Evolutionary conservation across 2,113 vertebrate species (phyloP).

Genomic region (Acanthochromis polyacanthus): DNA sequence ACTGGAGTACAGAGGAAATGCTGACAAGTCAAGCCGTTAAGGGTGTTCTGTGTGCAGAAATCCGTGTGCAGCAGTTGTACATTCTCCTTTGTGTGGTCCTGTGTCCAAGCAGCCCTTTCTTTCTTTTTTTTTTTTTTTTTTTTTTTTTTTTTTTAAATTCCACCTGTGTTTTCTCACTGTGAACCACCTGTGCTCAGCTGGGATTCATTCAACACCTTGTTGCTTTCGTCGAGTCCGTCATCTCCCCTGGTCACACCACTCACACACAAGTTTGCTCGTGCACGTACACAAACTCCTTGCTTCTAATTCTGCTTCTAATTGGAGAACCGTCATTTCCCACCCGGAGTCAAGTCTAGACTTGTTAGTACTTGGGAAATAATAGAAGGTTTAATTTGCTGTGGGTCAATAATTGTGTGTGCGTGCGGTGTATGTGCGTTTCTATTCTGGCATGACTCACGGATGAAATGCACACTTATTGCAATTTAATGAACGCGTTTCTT

Average conservation of each 20-base stretch:
- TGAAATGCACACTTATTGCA: constrained; percentile 3
- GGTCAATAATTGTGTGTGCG: constrained; percentile 30
- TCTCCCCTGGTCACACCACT: constrained; percentile 22
- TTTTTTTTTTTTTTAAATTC: constrained; percentile 3
- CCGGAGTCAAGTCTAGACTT: constrained; percentile 65
- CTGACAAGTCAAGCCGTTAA: constrained; percentile 58
- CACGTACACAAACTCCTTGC: neutral
- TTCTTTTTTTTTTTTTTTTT: too few species aligned
- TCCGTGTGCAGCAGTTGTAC: neutral
- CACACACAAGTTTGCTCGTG: constrained; percentile 3
- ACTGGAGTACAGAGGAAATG: constrained; percentile 34
- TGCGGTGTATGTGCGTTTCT: neutral
- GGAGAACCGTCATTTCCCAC: constrained; percentile 23
- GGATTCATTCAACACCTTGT: constrained; percentile 44
- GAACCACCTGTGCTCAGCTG: constrained; percentile 39
- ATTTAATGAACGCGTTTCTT: constrained; percentile 4
- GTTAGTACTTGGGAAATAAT: constrained; percentile 38
- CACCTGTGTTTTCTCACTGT: constrained; percentile 25
- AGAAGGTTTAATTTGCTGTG: constrained; percentile 48
- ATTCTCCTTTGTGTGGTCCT: neutral
- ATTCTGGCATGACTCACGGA: constrained; percentile 23
- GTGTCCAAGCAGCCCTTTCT: neutral
- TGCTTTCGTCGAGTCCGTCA: constrained; percentile 16
- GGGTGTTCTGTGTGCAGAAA: constrained; percentile 10
- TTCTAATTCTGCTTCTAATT: constrained; percentile 63